These are phyloP conservation scores for Myodes glareolus DNA, from an alignment of 2,113 vertebrate genomes.

Conservation along the genomic window DNA sequence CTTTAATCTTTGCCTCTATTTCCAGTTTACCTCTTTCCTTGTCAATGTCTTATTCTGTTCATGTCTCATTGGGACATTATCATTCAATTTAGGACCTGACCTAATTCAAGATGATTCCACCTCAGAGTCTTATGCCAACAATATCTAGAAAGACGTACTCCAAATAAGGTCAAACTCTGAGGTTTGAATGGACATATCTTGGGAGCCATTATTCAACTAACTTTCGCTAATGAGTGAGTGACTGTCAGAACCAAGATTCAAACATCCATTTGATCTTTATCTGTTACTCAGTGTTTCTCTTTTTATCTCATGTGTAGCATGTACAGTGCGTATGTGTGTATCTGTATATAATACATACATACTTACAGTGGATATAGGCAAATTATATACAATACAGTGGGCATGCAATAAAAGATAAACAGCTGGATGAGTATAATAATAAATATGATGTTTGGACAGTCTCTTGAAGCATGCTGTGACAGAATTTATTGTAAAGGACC, in stretches of 20 bases:
- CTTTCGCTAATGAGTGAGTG: neutral
- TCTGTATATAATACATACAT: neutral
- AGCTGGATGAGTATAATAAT: constrained; percentile 21
- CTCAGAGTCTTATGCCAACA: constrained; percentile 12
- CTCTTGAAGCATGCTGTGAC: neutral
- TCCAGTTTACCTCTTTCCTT: neutral
- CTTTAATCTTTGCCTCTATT: neutral
- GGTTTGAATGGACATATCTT: neutral
- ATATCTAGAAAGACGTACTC: constrained; percentile 32
- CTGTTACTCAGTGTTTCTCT: constrained; percentile 3
- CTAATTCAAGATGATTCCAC: neutral
- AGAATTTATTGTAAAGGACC: constrained; percentile 32
- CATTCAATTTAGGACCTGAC: neutral
- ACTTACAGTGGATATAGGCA: neutral
- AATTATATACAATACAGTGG: neutral
- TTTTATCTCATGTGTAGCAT: neutral
- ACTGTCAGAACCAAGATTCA: neutral
- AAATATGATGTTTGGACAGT: neutral
- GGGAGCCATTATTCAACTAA: neutral
- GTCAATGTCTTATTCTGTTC: constrained; percentile 8
- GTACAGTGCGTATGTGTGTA: neutral
- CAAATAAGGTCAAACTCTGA: constrained; percentile 19
- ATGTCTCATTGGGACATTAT: neutral
- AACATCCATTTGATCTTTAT: constrained; percentile 5
- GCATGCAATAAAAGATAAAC: constrained; percentile 42